Evolutionary conservation across 1,140 invertebrate genomes (phyloP).

Genomic region (Drosophila sproati): DNA sequence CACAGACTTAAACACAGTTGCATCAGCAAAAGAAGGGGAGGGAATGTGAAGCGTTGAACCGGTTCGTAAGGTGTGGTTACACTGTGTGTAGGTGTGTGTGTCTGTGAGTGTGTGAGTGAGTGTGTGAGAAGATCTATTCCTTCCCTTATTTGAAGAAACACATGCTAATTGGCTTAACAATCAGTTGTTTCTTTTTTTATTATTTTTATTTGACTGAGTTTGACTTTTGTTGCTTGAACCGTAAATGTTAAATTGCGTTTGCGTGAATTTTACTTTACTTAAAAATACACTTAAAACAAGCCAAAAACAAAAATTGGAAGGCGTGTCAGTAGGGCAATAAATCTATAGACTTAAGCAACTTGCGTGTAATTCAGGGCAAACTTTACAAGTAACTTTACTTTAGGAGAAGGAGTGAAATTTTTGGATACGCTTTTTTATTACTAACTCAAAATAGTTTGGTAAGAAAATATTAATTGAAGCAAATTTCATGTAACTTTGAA

Average conservation of each 20-base stretch:
- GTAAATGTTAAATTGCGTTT: constrained; percentile 76
- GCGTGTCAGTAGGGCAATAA: constrained; percentile 25
- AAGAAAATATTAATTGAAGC: too few species aligned
- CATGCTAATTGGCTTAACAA: constrained; percentile 78
- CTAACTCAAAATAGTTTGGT: too few species aligned
- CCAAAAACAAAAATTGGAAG: constrained; percentile 1
- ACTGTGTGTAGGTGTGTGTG: constrained; percentile 43
- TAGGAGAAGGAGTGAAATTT: background rate
- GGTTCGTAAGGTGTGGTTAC: constrained; percentile 58
- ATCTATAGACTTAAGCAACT: constrained; percentile 18
- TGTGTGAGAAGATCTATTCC: constrained; percentile 18
- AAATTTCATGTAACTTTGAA: too few species aligned
- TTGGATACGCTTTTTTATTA: too few species aligned
- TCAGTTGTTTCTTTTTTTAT: constrained; percentile 40
- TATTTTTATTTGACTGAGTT: constrained; percentile 53
- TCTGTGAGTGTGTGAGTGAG: constrained; percentile 26
- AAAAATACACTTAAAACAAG: constrained; percentile 7
- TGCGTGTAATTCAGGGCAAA: background rate
- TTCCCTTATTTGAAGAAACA: constrained; percentile 46
- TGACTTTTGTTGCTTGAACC: constrained; percentile 62
- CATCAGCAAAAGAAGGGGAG: too few species aligned
- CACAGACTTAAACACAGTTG: background rate
- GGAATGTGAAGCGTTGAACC: constrained; percentile 1
- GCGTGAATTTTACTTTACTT: constrained; percentile 60
- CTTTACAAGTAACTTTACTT: background rate